Conservation (phyloP, 2,797 vertebrate genomes). For the Tangara arthus region DNA sequence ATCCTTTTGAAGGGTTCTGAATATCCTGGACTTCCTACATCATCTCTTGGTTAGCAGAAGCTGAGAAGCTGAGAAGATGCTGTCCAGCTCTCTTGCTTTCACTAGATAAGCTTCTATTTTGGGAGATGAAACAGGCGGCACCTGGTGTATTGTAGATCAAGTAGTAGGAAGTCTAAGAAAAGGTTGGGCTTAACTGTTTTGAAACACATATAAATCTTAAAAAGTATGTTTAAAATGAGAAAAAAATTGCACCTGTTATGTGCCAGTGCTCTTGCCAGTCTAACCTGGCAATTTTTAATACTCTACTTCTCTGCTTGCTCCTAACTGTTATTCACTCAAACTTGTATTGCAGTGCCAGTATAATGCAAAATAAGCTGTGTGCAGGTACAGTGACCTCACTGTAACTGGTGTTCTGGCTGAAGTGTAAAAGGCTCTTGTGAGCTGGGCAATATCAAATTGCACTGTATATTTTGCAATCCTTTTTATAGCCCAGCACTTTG, state of each 20-base stretch:
- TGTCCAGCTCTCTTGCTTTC: neutral
- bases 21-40: neutral
- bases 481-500: neutral
- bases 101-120: neutral
- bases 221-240: neutral
- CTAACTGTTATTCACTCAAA: neutral
- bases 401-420: neutral
- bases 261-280: neutral
- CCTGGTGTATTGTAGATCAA: neutral
- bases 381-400: neutral
- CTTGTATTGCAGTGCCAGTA: neutral
- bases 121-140: neutral
- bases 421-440: accelerated
- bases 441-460: neutral
- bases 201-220: neutral
- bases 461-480: neutral
- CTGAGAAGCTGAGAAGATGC: neutral
- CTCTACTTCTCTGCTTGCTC: neutral
- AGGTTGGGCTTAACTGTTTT: neutral
- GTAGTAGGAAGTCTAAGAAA: neutral
- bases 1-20: neutral
- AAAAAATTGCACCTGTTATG: neutral
- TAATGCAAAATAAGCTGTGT: neutral
- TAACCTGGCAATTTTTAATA: neutral
- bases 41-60: neutral